Evolutionary conservation across 1,140 invertebrate genomes (phyloP).

Genomic region (Heliothis virescens): DNA sequence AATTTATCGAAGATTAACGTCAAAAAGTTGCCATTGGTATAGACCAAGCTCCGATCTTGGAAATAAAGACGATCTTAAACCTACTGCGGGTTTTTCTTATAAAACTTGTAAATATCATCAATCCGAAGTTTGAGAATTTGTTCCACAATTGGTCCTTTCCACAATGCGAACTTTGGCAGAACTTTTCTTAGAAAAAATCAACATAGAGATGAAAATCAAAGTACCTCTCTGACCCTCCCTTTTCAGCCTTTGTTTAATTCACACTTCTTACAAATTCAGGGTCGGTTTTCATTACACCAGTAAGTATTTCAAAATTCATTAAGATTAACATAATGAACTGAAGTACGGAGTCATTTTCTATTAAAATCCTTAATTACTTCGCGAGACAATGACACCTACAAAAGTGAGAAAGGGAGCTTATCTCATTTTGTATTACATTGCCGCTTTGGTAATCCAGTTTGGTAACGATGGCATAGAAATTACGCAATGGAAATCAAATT

Average conservation of each 20-base stretch:
- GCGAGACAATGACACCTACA: neutral
- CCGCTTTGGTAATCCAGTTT: neutral
- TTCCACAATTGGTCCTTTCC: no score
- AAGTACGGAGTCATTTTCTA: conserved; percentile 3
- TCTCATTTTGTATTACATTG: conserved; percentile 17
- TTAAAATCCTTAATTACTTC: conserved; percentile 22
- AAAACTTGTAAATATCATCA: no score
- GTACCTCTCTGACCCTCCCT: neutral
- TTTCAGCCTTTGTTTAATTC: neutral
- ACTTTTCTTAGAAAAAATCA: neutral
- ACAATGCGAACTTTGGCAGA: neutral
- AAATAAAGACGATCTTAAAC: no score
- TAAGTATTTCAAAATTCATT: conserved; percentile 2
- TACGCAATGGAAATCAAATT: conserved; percentile 17
- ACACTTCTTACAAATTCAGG: conserved; percentile 17
- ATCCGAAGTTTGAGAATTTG: no score
- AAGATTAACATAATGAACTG: conserved; percentile 20
- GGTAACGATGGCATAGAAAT: neutral
- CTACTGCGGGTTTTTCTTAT: no score
- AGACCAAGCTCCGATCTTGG: no score
- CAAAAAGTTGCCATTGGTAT: no score
- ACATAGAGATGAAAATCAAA: conserved; percentile 27
- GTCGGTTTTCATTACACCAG: neutral
- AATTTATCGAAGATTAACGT: no score
- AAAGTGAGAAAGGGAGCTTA: neutral